Base-by-base conservation (phyloP, 2,888 invertebrate genomes). In the Magallana nippona region DNA sequence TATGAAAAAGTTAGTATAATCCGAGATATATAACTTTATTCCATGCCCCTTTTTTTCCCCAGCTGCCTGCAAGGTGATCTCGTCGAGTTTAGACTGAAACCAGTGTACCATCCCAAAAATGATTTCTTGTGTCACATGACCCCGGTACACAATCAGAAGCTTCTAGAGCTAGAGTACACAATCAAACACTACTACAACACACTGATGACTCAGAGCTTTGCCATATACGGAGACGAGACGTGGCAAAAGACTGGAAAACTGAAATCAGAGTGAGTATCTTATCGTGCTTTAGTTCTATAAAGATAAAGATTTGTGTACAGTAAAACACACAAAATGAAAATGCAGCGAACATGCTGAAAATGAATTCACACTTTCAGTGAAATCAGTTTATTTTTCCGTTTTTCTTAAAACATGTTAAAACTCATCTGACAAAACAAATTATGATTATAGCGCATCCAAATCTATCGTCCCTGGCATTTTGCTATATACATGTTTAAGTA, bases 51-150 rank as follows among this genome's bases (percentile, higher is more conserved):
- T 44, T 44, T 32, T 44, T 44, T 44, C 8, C 83, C 15, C 85
- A 94, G 94, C 79, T 94, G 94, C 87, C 87, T 90, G 55, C 89
- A 90, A 62, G 93, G 93, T 10, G 93, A 92, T 83, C 81, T 93
- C 19, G 89, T 93, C 10, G 92, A 93, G 86, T 92, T 93, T 81
- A 88, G 90, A 11, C 84, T 94, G 63, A 83, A 88, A 44, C 93
- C 94, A 0, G 86, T 90, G 13, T 94, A 90, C 82, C 86, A 85
- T 44, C 79, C 84, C 17, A 87, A 86, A 17, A 87, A 89, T 32
- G 84, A 86, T 13, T 92, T 90, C 85, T 90, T 88, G 84, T 92
- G 92, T 84, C 91, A 92, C 84, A 89, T 92, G 58, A 83, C 85
- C n/a, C 91, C 90, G 44, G 83, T 88, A 1, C 83, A 86, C 22